phyloP scores from a whole-genome alignment of 2,113 vertebrate genomes.

The Larimichthys crocea region DNA sequence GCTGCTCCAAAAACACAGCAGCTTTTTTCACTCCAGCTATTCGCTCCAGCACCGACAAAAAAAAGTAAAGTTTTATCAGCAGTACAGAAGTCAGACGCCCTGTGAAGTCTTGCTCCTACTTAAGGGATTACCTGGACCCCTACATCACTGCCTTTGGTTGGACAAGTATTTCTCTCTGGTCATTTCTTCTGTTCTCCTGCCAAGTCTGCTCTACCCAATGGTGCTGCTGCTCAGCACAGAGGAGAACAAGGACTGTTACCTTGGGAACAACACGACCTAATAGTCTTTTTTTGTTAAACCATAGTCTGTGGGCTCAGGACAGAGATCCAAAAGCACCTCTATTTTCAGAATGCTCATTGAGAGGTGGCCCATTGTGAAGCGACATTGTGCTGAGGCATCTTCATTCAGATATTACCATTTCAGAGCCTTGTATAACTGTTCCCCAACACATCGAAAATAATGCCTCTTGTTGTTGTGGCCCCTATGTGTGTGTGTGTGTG shows the following conservation, averaged over 20 bases:
- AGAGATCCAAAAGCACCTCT: conserved; percentile 26
- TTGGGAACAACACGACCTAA: conserved; percentile 60
- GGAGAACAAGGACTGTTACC: conserved; percentile 42
- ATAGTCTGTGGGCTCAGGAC: not conserved
- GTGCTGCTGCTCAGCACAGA: not conserved
- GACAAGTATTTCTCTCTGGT: conserved; percentile 19
- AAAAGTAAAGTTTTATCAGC: not conserved
- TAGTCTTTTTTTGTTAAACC: conserved; percentile 31
- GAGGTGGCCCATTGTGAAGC: conserved; percentile 14
- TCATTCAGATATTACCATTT: not conserved
- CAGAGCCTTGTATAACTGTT: not conserved
- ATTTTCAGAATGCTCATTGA: conserved; percentile 9
- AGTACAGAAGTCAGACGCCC: not conserved
- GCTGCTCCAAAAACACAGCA: conserved; percentile 8
- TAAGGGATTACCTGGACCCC: conserved; percentile 37
- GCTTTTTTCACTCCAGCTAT: not conserved
- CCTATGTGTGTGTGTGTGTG: not conserved
- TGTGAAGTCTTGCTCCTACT: conserved; percentile 19
- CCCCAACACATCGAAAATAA: not conserved
- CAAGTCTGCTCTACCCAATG: conserved; percentile 16
- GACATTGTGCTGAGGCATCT: conserved; percentile 2
- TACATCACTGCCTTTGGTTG: not conserved
- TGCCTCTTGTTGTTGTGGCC: not conserved
- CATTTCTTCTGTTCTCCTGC: not conserved
- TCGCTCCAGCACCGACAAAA: not conserved